A percentile compares a stretch with the other conserved stretches of the same genome.
These are phyloP conservation scores for Sarcophaga caerulescens DNA, from an alignment of 2,888 invertebrate species.

Conservation along the genomic window DNA sequence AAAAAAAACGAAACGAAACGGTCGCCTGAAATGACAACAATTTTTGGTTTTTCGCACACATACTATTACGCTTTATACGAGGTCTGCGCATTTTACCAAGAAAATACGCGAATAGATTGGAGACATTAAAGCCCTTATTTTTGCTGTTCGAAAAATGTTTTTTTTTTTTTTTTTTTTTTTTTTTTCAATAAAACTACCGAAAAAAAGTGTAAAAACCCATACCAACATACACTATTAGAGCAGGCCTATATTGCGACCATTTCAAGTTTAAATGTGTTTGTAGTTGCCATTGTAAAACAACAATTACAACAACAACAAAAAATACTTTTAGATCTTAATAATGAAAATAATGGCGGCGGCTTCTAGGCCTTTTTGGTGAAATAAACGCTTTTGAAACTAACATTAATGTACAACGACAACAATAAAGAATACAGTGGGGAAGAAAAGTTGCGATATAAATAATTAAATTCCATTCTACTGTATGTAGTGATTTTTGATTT, in stretches of 20 bases:
- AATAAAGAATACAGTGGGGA: slow-evolving; percentile 17
- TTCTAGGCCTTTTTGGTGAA: slow-evolving; percentile 54
- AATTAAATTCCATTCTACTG: too few relatives aligned
- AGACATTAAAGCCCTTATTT: slow-evolving; percentile 40
- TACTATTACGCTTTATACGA: neutral
- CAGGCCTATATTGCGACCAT: too few relatives aligned
- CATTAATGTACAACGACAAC: slow-evolving; percentile 37
- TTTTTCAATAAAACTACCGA: too few relatives aligned
- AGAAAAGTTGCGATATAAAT: neutral
- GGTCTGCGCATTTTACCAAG: neutral
- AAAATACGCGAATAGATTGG: neutral
- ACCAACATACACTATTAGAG: too few relatives aligned
- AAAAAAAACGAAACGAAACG: neutral
- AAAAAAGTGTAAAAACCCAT: too few relatives aligned
- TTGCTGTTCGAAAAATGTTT: neutral
- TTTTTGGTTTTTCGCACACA: slow-evolving; percentile 10
- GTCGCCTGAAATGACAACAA: slow-evolving; percentile 40
- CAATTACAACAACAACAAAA: neutral
- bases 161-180: too few relatives aligned
- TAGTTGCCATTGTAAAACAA: neutral
- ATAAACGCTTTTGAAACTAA: slow-evolving; percentile 51
- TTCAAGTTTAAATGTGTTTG: neutral
- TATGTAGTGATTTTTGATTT: too few relatives aligned
- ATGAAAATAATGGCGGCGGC: slow-evolving; percentile 52
- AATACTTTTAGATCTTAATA: slow-evolving; percentile 55